Base-by-base conservation (phyloP, 1,140 invertebrate species). In the Littorina saxatilis region DNA sequence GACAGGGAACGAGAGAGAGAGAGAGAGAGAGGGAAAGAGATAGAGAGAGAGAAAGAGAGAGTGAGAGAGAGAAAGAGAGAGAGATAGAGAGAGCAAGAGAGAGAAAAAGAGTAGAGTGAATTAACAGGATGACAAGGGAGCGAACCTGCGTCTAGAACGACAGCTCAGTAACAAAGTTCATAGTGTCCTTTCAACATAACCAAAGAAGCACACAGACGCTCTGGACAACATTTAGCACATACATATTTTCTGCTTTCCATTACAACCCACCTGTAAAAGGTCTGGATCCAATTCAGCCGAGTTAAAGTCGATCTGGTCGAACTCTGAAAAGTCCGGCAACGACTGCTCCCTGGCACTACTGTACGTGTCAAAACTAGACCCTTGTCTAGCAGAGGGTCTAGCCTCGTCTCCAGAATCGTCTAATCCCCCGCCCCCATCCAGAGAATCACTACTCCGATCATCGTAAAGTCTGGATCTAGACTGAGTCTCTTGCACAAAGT, bases 211-310 rank as follows among this genome's bases (percentile, higher is more conserved):
- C 37, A 68, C 35, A 40, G 32, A 68, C 35, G 66, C 66, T 23
- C 35, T 23, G 32, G 39, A 32, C 23, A 32, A 39, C 35, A 68
- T 15, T 13, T 7, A 58, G 1, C 47, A 52, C 47, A 52, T 15
- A 1, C 47, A 20, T 52, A 4, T n/a, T n/a, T n/a, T n/a, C n/a
- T n/a, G n/a, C n/a, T n/a, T n/a, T n/a, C n/a, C n/a, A n/a, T n/a
- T n/a, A n/a, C n/a, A 47, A 68, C 32, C 23, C 35, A 68, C 66
- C 66, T 68, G 70, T 39, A 90, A 82, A 75, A 90, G 82, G 82
- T 90, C 89, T 13, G 89, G 88, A 63, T 90, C 89, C 43, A 90
- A 74, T 76, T 90, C 90, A 29, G 85, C 83, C 7, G 85, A 80
- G 52, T 81, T 80, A 77, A 88, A 88, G 47, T 89, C 87, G 37